Evolutionary conservation across 2,797 vertebrate species (phyloP).

Genomic region (Gephyroberyx darwinii): DNA sequence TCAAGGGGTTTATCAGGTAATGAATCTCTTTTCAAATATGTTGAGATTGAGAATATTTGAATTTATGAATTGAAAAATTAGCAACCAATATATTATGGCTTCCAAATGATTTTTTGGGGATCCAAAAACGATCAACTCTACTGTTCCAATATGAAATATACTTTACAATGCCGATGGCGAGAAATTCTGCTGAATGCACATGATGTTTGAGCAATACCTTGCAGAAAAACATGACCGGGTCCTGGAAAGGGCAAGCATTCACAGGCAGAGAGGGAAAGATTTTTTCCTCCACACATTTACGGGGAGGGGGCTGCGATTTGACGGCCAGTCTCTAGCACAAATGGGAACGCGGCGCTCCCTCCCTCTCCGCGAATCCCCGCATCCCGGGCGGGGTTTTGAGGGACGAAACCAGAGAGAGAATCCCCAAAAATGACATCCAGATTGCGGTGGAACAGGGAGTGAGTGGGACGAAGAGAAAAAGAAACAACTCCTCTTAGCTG

Average conservation of each 20-base stretch:
- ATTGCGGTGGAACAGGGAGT: slow-evolving; percentile 64
- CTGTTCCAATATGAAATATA: no score
- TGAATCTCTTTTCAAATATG: no score
- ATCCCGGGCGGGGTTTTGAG: slow-evolving; percentile 62
- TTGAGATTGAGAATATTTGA: no score
- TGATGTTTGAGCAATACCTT: no score
- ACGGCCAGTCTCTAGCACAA: slow-evolving; percentile 48
- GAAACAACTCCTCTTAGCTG: slow-evolving; percentile 37
- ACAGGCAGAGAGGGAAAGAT: slow-evolving; percentile 24
- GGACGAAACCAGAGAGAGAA: slow-evolving; percentile 67
- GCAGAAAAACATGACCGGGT: no score
- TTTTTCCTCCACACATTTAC: slow-evolving; percentile 45
- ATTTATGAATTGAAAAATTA: no score
- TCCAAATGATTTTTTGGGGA: no score
- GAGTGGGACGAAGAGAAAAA: slow-evolving; percentile 52
- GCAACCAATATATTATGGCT: no score
- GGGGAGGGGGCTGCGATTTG: slow-evolving; percentile 40
- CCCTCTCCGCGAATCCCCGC: slow-evolving; percentile 62
- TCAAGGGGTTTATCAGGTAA: no score
- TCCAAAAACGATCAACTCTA: no score
- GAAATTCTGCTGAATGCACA: no score
- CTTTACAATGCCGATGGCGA: no score
- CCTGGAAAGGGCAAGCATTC: slow-evolving; percentile 47
- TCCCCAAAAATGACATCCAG: slow-evolving; percentile 79
- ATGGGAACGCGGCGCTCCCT: slow-evolving; percentile 33